Evolutionary conservation across 1,140 invertebrate genomes (phyloP).

Genomic region (Drosophila guanche): DNA sequence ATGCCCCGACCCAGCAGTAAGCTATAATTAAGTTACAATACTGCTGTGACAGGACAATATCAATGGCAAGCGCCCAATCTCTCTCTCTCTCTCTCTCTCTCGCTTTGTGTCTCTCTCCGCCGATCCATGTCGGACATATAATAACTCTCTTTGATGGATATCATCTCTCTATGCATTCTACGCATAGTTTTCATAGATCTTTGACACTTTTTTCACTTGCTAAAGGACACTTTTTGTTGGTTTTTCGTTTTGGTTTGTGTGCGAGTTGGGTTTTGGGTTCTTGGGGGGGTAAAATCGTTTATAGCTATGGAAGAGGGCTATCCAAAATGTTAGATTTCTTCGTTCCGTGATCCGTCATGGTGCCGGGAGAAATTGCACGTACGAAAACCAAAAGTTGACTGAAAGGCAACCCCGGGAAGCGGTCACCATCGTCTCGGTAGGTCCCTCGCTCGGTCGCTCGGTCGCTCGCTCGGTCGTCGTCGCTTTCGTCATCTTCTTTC

Average conservation of each 20-base stretch:
- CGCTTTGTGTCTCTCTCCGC: too few relatives aligned
- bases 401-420: slow-evolving; percentile 80
- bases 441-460: neutral
- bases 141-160: neutral
- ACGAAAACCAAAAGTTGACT: slow-evolving; percentile 83
- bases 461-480: slow-evolving; percentile 1
- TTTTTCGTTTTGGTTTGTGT: slow-evolving; percentile 74
- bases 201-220: slow-evolving; percentile 17
- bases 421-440: slow-evolving; percentile 35
- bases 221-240: slow-evolving; percentile 37
- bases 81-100: too few relatives aligned
- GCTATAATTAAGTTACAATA: slow-evolving; percentile 86
- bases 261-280: neutral
- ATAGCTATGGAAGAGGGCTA: neutral
- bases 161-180: neutral
- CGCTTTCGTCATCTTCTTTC: slow-evolving; percentile 37
- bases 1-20: slow-evolving; percentile 96
- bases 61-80: slow-evolving; percentile 85
- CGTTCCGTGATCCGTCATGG: slow-evolving; percentile 78
- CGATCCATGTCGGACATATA: too few relatives aligned
- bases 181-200: neutral
- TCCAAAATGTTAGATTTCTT: slow-evolving; percentile 15
- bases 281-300: too few relatives aligned
- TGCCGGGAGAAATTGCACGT: slow-evolving; percentile 82
- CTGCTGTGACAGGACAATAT: slow-evolving; percentile 98